A percentile compares a stretch with the other conserved stretches of the same genome.
These are phyloP conservation scores for Sycobia sp. DNA, from an alignment of 1,140 invertebrate species.

Conservation along the genomic window DNA sequence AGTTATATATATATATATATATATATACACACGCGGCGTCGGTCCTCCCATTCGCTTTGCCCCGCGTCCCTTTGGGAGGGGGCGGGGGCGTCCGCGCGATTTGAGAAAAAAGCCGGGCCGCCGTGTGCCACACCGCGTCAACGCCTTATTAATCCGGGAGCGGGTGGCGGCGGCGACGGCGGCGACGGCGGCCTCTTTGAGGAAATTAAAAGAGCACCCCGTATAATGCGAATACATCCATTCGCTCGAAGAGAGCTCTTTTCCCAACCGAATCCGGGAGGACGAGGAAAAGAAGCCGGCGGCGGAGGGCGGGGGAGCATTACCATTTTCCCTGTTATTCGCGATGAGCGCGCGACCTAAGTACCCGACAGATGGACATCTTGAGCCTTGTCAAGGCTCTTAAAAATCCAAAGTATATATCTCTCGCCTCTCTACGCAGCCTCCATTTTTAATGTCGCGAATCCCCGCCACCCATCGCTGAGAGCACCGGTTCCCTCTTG, in stretches of 20 bases:
- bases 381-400: constrained; percentile 58
- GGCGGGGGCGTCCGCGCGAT: constrained; percentile 29
- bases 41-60: constrained; percentile 12
- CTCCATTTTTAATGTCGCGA: constrained; percentile 47
- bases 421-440: constrained; percentile 38
- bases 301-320: constrained; percentile 42
- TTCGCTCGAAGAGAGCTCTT: constrained; percentile 38
- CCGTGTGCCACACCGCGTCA: no score
- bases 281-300: not conserved
- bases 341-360: constrained; percentile 42
- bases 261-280: not conserved
- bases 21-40: no score
- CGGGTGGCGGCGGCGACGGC: constrained; percentile 41
- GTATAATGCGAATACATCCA: constrained; percentile 62
- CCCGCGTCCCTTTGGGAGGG: constrained; percentile 16
- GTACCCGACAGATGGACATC: constrained; percentile 59
- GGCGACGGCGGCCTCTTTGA: constrained; percentile 50
- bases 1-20: no score
- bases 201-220: constrained; percentile 63
- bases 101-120: constrained; percentile 4
- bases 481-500: not conserved
- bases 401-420: constrained; percentile 51
- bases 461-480: not conserved
- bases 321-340: constrained; percentile 48
- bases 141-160: constrained; percentile 61